Evolutionary conservation across 2,797 vertebrate species (phyloP), one percentile per base, ranked within the genome.

Genomic region (Cossypha heuglini): DNA sequence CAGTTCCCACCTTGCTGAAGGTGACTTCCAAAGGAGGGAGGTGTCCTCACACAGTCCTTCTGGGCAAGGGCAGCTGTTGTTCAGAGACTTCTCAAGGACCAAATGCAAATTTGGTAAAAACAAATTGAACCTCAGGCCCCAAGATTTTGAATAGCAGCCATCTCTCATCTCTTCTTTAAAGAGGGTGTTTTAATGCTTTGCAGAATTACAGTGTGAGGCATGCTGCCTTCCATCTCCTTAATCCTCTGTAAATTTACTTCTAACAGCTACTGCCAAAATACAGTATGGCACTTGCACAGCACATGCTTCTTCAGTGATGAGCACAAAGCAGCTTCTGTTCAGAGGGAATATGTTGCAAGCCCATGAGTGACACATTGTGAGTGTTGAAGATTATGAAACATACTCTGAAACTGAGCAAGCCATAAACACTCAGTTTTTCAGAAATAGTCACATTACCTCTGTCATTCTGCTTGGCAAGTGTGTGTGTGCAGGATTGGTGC

Each of bases 401-500:
- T 89, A 76, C 55, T 95, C 94, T 94, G 91, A 88, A 91, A 73
- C 45, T 43, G 82, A 94, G 67, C 83, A 86, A 88, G 69, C 79
- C 79, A 63, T 94, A 94, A 96, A 73, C 95, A 92, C 91, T 96
- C 94, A 63, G 81, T 88, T 93, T 96, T 96, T 96, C 94, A 95
- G 87, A 91, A 94, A 86, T 0, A 67, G 87, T 45, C 40, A 12
- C 55, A 33, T 93, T 90, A 67, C 57, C 76, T 84, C 89, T 90
- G 73, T 69, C 73, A 42, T 73, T 86, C 63, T 57, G 57, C 66
- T 88, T 91, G 94, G 94, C 87, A 78, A 63, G 66, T 5, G 20
- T 52, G 13, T 11, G 20, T 80, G 16, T 2, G 6, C 66, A 54
- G 59, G 63, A 59, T 84, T 59, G 67, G 45, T 91, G 87, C 57